These are phyloP conservation scores for Halesus radiatus DNA, from an alignment of 1,140 invertebrate species.

Conservation along the genomic window DNA sequence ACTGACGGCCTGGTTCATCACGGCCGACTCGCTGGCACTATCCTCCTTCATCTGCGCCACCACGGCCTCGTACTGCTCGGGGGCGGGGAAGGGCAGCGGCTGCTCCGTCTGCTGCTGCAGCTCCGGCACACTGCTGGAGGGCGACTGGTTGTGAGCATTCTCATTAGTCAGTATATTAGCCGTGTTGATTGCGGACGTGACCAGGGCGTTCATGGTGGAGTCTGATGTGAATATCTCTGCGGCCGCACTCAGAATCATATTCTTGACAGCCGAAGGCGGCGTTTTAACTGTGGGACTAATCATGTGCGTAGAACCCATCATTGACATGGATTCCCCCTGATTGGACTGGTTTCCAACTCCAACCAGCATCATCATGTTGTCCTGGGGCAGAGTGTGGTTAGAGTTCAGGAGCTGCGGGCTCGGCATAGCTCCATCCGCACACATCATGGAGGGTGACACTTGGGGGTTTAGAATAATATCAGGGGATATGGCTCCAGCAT, in stretches of 20 bases:
- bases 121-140: slow-evolving; percentile 63
- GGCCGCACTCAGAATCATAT: slow-evolving; percentile 76
- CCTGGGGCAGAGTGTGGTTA: slow-evolving; percentile 58
- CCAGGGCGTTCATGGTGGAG: slow-evolving; percentile 68
- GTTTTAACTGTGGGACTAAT: slow-evolving; percentile 69
- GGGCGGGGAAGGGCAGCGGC: slow-evolving; percentile 59
- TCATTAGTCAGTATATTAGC: slow-evolving; percentile 67
- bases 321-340: slow-evolving; percentile 62
- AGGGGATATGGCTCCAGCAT: slow-evolving; percentile 69
- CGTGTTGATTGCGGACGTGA: slow-evolving; percentile 68
- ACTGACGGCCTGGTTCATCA: slow-evolving; percentile 70
- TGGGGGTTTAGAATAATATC: slow-evolving; percentile 76
- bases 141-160: slow-evolving; percentile 57
- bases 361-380: slow-evolving; percentile 64
- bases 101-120: slow-evolving; percentile 66
- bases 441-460: slow-evolving; percentile 73
- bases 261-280: slow-evolving; percentile 76
- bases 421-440: slow-evolving; percentile 62
- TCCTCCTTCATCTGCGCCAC: slow-evolving; percentile 54
- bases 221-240: slow-evolving; percentile 74
- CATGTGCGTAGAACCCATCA: slow-evolving; percentile 62
- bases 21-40: slow-evolving; percentile 67
- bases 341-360: slow-evolving; percentile 53
- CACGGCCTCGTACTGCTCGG: slow-evolving; percentile 57
- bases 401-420: slow-evolving; percentile 60